A percentile compares a stretch with the other conserved stretches of the same genome.
These are phyloP conservation scores for Heliconius himera DNA, from an alignment of 1,140 invertebrate genomes.

Conservation along the genomic window DNA sequence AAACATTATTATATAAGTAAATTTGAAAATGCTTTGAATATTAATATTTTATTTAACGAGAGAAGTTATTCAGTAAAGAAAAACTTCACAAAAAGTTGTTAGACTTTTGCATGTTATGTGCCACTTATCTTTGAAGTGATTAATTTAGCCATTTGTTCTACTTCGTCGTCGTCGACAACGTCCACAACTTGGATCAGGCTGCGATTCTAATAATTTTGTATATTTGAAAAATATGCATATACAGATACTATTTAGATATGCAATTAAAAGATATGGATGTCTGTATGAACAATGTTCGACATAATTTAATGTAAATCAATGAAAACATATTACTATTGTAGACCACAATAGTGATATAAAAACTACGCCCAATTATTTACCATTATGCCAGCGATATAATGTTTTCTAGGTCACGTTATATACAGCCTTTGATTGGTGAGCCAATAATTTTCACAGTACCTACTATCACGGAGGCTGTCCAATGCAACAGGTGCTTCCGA, in stretches of 20 bases:
- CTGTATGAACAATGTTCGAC: too few species aligned
- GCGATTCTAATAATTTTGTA: too few species aligned
- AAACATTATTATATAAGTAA: neutral
- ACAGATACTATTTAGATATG: too few species aligned
- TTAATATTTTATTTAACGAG: neutral
- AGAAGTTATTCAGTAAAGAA: neutral
- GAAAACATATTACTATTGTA: neutral
- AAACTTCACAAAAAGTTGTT: neutral
- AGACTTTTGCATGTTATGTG: neutral
- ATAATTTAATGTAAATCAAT: neutral
- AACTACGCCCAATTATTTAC: slow-evolving; percentile 40
- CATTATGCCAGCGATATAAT: slow-evolving; percentile 32
- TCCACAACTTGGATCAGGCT: too few species aligned
- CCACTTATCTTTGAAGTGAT: slow-evolving; percentile 1
- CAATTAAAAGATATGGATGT: too few species aligned
- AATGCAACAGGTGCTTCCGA: slow-evolving; percentile 44
- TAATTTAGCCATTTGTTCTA: neutral
- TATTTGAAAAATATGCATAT: too few species aligned
- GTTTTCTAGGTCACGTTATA: slow-evolving; percentile 43
- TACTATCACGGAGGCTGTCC: slow-evolving; percentile 46
- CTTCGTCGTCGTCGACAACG: neutral
- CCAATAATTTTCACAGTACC: slow-evolving; percentile 47
- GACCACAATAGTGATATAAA: slow-evolving; percentile 28
- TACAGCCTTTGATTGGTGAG: slow-evolving; percentile 45
- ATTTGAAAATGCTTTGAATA: neutral